Conservation (phyloP, 2,888 invertebrate species). For the Stomorhina lunata region DNA sequence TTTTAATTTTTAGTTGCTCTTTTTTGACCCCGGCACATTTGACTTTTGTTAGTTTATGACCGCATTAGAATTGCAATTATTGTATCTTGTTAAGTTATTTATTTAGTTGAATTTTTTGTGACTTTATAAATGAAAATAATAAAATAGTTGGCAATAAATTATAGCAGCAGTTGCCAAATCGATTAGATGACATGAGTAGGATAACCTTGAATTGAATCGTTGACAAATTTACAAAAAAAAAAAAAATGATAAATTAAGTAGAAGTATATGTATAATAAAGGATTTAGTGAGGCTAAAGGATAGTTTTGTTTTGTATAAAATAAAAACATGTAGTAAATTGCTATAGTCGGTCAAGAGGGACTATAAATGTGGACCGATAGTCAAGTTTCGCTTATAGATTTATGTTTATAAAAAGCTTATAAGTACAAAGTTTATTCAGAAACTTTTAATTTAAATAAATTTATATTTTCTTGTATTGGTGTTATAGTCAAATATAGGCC, state of each 20-base stretch:
- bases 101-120: neutral
- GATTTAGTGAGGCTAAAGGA: too few species aligned
- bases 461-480: too few species aligned
- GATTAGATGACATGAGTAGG: neutral
- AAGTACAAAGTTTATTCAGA: too few species aligned
- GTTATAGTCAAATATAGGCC: too few species aligned
- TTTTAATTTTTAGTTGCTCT: neutral
- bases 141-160: slow-evolving; percentile 1
- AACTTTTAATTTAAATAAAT: too few species aligned
- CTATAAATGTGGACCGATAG: too few species aligned
- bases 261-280: neutral
- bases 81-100: neutral
- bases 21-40: neutral
- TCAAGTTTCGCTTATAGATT: too few species aligned
- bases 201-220: slow-evolving; percentile 14
- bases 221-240: neutral
- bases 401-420: too few species aligned
- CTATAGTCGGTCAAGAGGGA: too few species aligned
- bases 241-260: neutral
- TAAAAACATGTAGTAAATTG: too few species aligned
- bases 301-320: too few species aligned
- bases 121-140: too few species aligned
- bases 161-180: neutral
- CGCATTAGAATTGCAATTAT: neutral
- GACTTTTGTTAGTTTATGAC: neutral